These are phyloP conservation scores for Epizoanthus ramosus DNA, from an alignment of 92 coral and sea anemone genomes.

Conservation along the genomic window DNA sequence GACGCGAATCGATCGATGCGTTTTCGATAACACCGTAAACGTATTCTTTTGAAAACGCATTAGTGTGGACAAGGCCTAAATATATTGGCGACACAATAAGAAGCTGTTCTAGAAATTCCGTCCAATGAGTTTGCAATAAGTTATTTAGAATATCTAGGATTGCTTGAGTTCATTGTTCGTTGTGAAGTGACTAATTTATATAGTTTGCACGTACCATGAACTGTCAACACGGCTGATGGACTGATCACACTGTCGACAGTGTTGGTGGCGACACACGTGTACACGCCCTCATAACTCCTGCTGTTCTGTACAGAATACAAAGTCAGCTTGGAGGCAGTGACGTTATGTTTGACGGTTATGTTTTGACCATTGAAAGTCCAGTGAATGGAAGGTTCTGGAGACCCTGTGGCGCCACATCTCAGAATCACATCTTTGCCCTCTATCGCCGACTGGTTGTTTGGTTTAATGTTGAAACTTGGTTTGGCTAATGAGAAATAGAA, in stretches of 20 bases:
- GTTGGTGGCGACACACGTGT: conserved; percentile 53
- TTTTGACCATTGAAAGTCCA: conserved; percentile 63
- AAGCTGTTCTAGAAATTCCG: no score
- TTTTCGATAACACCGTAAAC: no score
- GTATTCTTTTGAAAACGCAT: no score
- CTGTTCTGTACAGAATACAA: conserved; percentile 57
- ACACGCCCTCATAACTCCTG: conserved; percentile 49
- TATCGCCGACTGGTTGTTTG: conserved; percentile 3
- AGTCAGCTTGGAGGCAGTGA: conserved; percentile 45
- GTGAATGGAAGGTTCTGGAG: conserved; percentile 49
- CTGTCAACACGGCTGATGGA: conserved; percentile 29
- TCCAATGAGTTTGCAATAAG: no score
- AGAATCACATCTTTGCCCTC: conserved; percentile 47
- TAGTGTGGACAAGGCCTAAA: no score
- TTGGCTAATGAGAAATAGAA: not conserved
- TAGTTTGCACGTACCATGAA: conserved; percentile 43
- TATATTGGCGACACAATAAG: no score
- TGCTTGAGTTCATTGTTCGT: no score
- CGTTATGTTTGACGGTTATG: conserved; percentile 44
- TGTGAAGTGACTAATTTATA: no score
- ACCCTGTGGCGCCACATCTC: conserved; percentile 45
- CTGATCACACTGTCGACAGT: conserved; percentile 18
- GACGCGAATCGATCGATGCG: no score
- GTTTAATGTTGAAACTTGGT: conserved; percentile 4
- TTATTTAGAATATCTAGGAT: no score